Evolutionary conservation across 2,797 vertebrate genomes (phyloP).

Genomic region (Botia kubotai): DNA sequence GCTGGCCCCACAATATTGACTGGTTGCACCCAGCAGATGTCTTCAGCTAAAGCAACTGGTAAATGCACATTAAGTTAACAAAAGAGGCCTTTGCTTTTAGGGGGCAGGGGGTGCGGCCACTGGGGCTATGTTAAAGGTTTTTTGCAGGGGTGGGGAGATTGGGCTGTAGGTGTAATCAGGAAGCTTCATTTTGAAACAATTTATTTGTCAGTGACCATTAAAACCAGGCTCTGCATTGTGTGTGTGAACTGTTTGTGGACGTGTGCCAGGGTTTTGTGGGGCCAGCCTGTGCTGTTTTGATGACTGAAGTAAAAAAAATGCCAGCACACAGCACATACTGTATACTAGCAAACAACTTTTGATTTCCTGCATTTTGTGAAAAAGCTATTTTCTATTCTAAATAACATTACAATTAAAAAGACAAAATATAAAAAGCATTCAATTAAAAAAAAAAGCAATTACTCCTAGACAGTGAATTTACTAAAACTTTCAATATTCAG

Average conservation of each 20-base stretch:
- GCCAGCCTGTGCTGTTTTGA: conserved; percentile 26
- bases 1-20: conserved; percentile 96
- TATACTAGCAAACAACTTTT: conserved; percentile 21
- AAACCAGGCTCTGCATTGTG: conserved; percentile 44
- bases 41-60: conserved; percentile 85
- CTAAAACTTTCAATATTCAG: too few species aligned
- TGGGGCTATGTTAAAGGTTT: conserved; percentile 59
- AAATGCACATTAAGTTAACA: conserved; percentile 86
- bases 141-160: conserved; percentile 61
- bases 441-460: too few species aligned
- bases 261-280: conserved; percentile 60
- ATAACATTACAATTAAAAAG: conserved; percentile 23
- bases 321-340: background rate
- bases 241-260: conserved; percentile 64
- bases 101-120: conserved; percentile 66
- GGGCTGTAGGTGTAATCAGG: conserved; percentile 66
- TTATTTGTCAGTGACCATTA: conserved; percentile 59
- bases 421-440: background rate
- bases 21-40: conserved; percentile 96
- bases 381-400: conserved; percentile 24
- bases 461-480: too few species aligned
- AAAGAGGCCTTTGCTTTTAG: conserved; percentile 76
- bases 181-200: conserved; percentile 64
- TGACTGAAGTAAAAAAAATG: conserved; percentile 13
- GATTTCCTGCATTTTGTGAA: conserved; percentile 8